Evolutionary conservation across 2,113 vertebrate species (phyloP).

Genomic region (Zapus hudsonius): DNA sequence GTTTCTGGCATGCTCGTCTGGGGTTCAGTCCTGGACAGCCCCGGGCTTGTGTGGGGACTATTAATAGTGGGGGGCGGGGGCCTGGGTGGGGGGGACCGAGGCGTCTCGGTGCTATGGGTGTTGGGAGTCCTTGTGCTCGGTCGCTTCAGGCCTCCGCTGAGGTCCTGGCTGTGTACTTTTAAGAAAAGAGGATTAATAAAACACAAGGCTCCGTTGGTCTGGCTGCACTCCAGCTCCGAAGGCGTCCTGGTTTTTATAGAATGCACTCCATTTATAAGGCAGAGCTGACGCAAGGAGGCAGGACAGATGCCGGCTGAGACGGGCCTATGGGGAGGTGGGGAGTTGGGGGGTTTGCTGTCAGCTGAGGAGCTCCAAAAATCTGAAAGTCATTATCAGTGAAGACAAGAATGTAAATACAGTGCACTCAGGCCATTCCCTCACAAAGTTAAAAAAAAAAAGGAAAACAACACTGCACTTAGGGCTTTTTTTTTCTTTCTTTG

Average conservation of each 20-base stretch:
- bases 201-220: conserved; percentile 91
- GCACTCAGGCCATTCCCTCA: conserved; percentile 62
- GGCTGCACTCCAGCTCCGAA: conserved; percentile 88
- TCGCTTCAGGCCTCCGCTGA: conserved; percentile 81
- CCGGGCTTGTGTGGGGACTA: conserved; percentile 84
- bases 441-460: neutral
- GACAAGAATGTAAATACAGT: conserved; percentile 82
- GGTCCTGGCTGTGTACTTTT: conserved; percentile 91
- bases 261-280: conserved; percentile 91
- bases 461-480: neutral
- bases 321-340: conserved; percentile 84
- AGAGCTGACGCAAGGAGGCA: conserved; percentile 81
- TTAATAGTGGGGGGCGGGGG: conserved; percentile 89
- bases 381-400: conserved; percentile 88
- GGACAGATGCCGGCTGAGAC: conserved; percentile 85
- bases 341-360: conserved; percentile 85
- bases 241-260: conserved; percentile 88
- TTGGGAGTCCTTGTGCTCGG: conserved; percentile 77
- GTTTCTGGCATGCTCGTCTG: conserved; percentile 89
- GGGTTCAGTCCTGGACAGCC: conserved; percentile 84
- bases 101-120: conserved; percentile 83
- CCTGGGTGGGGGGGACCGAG: conserved; percentile 88
- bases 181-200: conserved; percentile 96
- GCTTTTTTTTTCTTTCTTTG: neutral
- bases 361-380: conserved; percentile 94